Conservation (phyloP, 2,113 vertebrate species). For the Chloebia gouldiae region DNA sequence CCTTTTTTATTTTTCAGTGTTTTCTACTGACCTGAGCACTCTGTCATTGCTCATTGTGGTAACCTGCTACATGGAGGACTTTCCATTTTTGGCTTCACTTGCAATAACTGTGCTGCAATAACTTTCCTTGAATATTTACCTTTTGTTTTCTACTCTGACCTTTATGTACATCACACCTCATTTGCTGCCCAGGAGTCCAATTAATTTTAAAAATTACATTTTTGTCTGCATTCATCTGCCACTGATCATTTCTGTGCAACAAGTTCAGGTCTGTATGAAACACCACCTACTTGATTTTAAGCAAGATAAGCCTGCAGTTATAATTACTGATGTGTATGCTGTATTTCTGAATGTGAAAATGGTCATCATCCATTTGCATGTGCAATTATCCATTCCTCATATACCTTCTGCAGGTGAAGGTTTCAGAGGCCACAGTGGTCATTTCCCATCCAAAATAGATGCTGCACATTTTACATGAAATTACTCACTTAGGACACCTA, state of each 20-base stretch:
- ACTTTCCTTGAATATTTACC: neutral
- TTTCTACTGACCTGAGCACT: neutral
- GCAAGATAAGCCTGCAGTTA: neutral
- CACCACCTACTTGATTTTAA: neutral
- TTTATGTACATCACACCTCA: neutral
- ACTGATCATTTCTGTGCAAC: neutral
- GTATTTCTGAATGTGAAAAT: neutral
- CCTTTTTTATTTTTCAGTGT: neutral
- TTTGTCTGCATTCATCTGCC: conserved; percentile 4
- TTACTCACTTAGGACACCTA: neutral
- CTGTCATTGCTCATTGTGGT: neutral
- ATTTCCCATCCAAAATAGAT: neutral
- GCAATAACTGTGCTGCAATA: neutral
- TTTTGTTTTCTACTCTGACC: conserved; percentile 27
- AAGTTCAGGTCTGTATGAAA: conserved; percentile 22
- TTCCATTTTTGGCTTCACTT: neutral
- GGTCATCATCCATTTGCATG: neutral
- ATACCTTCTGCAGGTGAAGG: neutral
- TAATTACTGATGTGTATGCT: neutral
- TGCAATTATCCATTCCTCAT: neutral
- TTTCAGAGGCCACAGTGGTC: neutral
- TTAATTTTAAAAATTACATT: conserved; percentile 33
- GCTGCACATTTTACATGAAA: neutral
- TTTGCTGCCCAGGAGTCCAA: neutral
- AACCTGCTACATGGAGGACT: neutral